These are phyloP conservation scores for Xylocampa areola DNA, from an alignment of 2,888 invertebrate species.

Conservation along the genomic window DNA sequence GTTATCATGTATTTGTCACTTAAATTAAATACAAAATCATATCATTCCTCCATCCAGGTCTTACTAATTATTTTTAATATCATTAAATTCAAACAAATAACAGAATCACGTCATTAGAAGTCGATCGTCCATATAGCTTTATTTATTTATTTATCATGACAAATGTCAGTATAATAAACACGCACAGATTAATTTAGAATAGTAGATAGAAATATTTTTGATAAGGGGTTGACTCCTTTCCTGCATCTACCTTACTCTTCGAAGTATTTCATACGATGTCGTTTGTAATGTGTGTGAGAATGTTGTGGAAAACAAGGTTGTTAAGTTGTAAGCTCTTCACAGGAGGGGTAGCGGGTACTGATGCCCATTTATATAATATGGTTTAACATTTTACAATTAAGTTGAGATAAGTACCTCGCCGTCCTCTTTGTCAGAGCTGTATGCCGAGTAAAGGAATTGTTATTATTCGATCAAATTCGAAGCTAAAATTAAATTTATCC, in stretches of 20 bases:
- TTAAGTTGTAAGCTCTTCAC: conserved; percentile 20
- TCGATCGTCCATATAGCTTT: conserved; percentile 74
- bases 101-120: conserved; percentile 53
- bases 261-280: conserved; percentile 41
- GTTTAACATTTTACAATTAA: not conserved
- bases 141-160: conserved; percentile 68
- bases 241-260: conserved; percentile 46
- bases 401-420: conserved; percentile 4
- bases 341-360: not conserved
- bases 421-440: conserved; percentile 23
- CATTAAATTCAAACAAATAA: conserved; percentile 44
- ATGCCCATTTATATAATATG: conserved; percentile 7
- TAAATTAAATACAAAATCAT: conserved; percentile 68
- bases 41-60: conserved; percentile 84
- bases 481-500: conserved; percentile 35
- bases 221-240: conserved; percentile 52
- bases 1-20: conserved; percentile 58
- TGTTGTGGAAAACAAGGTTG: conserved; percentile 25
- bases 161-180: conserved; percentile 76
- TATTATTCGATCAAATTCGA: conserved; percentile 54
- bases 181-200: conserved; percentile 75
- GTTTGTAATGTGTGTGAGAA: conserved; percentile 22
- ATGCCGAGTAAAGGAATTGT: conserved; percentile 37
- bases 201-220: conserved; percentile 61
- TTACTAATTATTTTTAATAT: conserved; percentile 48